Percentiles rank a stretch among this genome's conserved stretches.
These are phyloP conservation scores for Ciona savignyi DNA, from an alignment of 23 tunicate genomes.

Conservation along the genomic window DNA sequence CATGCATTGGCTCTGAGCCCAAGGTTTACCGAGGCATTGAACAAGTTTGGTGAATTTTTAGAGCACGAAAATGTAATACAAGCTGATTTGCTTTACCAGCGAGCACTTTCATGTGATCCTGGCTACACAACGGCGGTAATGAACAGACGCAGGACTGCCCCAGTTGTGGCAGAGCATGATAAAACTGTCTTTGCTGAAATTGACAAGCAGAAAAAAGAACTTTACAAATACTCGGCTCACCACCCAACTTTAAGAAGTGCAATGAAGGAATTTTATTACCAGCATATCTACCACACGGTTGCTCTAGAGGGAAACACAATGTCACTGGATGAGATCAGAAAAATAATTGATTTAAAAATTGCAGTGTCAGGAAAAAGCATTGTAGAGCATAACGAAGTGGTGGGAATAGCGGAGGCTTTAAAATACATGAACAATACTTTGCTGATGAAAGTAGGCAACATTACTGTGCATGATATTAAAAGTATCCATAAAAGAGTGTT, in stretches of 20 bases:
- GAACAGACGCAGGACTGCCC: slow-evolving; percentile 77
- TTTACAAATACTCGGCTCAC: slow-evolving; percentile 85
- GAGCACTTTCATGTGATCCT: slow-evolving; percentile 77
- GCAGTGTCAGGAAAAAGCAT: slow-evolving; percentile 76
- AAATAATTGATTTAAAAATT: slow-evolving; percentile 48
- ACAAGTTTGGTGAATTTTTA: slow-evolving; percentile 79
- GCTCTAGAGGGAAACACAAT: slow-evolving; percentile 89
- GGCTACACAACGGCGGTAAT: slow-evolving; percentile 55
- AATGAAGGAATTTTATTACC: slow-evolving; percentile 92
- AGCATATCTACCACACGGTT: slow-evolving; percentile 86
- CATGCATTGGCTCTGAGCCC: slow-evolving; percentile 82
- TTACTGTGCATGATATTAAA: slow-evolving; percentile 64
- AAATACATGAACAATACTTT: slow-evolving; percentile 83
- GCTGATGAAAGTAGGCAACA: slow-evolving; percentile 67
- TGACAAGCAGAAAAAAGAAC: slow-evolving; percentile 63
- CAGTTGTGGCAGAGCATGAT: slow-evolving; percentile 76
- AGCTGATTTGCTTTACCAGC: slow-evolving; percentile 81
- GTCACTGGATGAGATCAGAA: slow-evolving; percentile 58
- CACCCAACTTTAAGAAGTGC: slow-evolving; percentile 60
- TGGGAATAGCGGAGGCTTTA: slow-evolving; percentile 85
- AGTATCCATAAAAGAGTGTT: slow-evolving; percentile 83
- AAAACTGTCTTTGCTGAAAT: slow-evolving; percentile 44
- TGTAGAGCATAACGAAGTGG: slow-evolving; percentile 85
- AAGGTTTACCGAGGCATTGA: slow-evolving; percentile 57
- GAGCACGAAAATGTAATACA: slow-evolving; percentile 82